phyloP scores from a whole-genome alignment of 2,797 vertebrate species.

The Ciconia nigra region DNA sequence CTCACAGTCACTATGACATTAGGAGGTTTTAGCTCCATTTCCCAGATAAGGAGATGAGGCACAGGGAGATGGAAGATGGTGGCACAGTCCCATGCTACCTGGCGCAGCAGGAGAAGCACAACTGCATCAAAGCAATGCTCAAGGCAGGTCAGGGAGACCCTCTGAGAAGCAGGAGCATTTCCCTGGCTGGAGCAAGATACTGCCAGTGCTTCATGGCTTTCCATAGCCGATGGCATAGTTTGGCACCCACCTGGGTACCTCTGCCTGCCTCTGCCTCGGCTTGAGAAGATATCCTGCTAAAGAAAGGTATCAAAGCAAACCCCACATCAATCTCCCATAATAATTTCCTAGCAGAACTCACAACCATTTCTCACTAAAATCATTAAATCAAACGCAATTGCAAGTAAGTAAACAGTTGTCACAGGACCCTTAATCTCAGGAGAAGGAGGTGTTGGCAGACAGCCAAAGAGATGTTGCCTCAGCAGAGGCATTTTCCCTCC shows the following conservation, averaged over 20 bases:
- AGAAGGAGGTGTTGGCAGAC: not conserved
- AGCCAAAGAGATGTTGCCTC: not conserved
- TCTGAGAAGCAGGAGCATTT: not conserved
- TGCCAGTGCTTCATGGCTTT: not conserved
- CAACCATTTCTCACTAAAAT: not conserved
- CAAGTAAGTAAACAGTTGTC: not conserved
- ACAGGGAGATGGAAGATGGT: not conserved
- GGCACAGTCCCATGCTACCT: no score
- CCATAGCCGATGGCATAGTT: not conserved
- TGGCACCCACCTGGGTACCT: not conserved
- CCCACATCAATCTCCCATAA: accelerated
- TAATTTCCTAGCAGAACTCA: not conserved
- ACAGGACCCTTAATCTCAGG: not conserved
- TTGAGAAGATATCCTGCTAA: not conserved
- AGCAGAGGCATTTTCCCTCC: not conserved
- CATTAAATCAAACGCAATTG: not conserved
- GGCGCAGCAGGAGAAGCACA: not conserved
- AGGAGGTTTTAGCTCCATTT: not conserved
- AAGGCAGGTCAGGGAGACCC: not conserved
- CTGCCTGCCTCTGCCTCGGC: not conserved
- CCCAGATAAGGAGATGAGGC: not conserved
- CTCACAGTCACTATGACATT: not conserved
- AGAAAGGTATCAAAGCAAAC: not conserved
- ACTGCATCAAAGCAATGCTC: not conserved
- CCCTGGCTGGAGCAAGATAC: not conserved